Base-by-base conservation (phyloP, 2,113 vertebrate genomes). In the Notarius lentiginosus region DNA sequence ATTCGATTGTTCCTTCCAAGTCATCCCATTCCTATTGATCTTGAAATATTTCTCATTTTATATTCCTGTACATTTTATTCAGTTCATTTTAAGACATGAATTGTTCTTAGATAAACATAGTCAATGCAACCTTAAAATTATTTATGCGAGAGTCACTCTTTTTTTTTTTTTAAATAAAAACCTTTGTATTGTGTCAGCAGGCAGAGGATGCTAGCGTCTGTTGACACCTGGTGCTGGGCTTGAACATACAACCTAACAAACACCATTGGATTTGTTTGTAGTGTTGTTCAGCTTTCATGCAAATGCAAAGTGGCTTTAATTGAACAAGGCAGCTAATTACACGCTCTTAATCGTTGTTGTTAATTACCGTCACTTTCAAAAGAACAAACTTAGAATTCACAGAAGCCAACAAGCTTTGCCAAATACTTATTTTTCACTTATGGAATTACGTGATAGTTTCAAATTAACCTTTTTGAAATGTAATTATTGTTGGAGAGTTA, bases 251-350 rank as follows among this genome's bases (percentile, higher is more conserved):
- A 61, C 53, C 76, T 63, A 60, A 51, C n/a, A 83, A 81, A 87
- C 30, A 77, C 8, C 60, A 56, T 63, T 70, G 47, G 79, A 84
- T 88, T 63, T 89, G 83, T 86, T 87, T 83, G 84, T 86, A 56
- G 66, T 84, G 53, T 53, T 68, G 7, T 34, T 60, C 77, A 82
- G 80, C 85, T 79, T 84, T 27, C 55, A 89, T 76, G 83, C 82
- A 6, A 87, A 87, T 91, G 90, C 86, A 84, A 83, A 73, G 22
- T 61, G 87, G 87, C 60, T 22, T 79, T 91, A 89, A 93, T 91
- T 91, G 89, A 92, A 91, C 80, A 89, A 86, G 90, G 86, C 77
- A 89, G 82, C 73, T 92, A 91, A 92, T 94, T 92, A 91, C 83
- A 83, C 83, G 34, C 63, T 88, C 61, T 75, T 90, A 87, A 92